Base-by-base conservation (phyloP, 2,113 vertebrate genomes). In the Excalfactoria chinensis region DNA sequence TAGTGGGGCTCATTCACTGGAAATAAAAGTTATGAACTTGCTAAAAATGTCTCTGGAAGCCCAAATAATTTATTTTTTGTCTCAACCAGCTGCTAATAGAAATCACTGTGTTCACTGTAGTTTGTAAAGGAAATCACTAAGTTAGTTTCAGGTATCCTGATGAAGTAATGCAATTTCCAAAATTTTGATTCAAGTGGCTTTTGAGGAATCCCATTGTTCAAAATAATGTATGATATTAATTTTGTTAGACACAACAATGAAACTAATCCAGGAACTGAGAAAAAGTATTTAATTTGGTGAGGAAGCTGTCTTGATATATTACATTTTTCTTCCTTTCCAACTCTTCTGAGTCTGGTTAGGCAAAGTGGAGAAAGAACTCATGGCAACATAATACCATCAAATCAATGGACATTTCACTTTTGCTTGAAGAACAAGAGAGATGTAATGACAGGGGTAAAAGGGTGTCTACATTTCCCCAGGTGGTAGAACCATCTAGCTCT, bases 381-480 rank as follows among this genome's bases (percentile, higher is more conserved):
- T 18, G 25, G 93, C 70, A 67, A 64, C 17, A 40, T 8, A 19
- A 30, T 16, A 11, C 19, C 62, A 34, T 86, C 77, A 89, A 32
- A 32, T 86, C 77, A 89, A 26, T 26, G 46, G 26, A 14, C n/a
- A 70, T 89, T 89, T 79, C 41, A 84, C 44, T 81, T 90, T 85
- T 87, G 63, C 58, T 85, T 91, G 80, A 88, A 74, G 88, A 21
- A 12, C 82, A 92, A 84, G 48, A 91, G 74, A 76, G 68, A 76
- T 46, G 77, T 78, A 40, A 82, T 53, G 69, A 90, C 82, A 75
- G 56, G 64, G 73, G 91, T 88, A 92, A 87, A 69, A 74, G 3
- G 3, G 34, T 95, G 37, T 94, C 93, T 96, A 88, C 93, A 59
- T 79, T 92, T 94, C 68, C 75, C 60, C 46, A 53, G 60, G 46